A percentile compares a stretch with the other conserved stretches of the same genome.
Conservation (phyloP, 1,140 invertebrate genomes). For the Drosophila asahinai region DNA sequence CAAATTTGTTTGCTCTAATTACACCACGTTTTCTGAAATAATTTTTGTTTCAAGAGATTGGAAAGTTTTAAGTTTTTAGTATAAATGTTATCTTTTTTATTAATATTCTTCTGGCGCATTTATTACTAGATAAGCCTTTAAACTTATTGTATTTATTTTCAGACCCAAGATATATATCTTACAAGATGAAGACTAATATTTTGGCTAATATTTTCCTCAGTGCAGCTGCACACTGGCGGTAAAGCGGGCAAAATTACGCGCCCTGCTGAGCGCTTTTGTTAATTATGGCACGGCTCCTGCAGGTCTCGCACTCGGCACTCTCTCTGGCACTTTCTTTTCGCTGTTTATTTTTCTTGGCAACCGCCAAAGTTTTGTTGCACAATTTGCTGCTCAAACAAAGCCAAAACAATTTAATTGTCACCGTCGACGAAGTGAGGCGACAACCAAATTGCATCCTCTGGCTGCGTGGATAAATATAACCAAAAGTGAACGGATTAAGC, state of each 20-base stretch:
- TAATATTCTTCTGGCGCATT: not conserved
- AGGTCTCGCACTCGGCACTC: conserved; percentile 27
- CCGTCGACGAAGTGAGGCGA: conserved; percentile 46
- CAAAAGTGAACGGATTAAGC: conserved; percentile 24
- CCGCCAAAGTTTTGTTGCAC: conserved; percentile 82
- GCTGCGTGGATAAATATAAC: conserved; percentile 36
- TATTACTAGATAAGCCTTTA: too few relatives aligned
- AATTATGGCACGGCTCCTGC: conserved; percentile 73
- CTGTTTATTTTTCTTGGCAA: conserved; percentile 70
- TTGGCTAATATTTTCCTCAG: not conserved
- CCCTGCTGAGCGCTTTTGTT: conserved; percentile 80
- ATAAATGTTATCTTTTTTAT: not conserved
- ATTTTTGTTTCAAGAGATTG: not conserved
- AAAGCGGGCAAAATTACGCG: conserved; percentile 72
- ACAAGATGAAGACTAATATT: rapidly evolving
- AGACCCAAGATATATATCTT: not conserved
- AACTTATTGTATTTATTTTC: not conserved
- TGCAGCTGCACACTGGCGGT: conserved; percentile 38
- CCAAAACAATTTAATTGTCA: conserved; percentile 83
- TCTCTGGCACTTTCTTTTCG: conserved; percentile 25
- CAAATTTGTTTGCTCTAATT: not conserved
- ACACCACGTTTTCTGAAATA: not conserved
- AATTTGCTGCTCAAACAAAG: conserved; percentile 80
- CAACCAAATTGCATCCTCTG: conserved; percentile 54
- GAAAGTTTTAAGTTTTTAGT: too few relatives aligned